Base-by-base conservation (phyloP, 1,140 invertebrate genomes). In the Drosophila willistoni region DNA sequence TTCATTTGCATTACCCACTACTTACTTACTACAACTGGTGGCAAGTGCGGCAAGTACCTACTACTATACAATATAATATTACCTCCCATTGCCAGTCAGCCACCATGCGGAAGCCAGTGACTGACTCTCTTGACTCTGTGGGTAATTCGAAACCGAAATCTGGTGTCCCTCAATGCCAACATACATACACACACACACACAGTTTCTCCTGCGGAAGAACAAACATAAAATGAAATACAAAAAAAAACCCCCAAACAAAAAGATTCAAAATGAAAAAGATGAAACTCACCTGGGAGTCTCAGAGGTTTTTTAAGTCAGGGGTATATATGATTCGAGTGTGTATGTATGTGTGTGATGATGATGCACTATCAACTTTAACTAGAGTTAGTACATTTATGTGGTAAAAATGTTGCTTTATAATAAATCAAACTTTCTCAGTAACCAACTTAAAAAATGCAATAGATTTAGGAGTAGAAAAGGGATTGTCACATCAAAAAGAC, bases 131-230 rank as follows among this genome's bases (percentile, higher is more conserved):
- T 36, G 9, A 1, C 55, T 36, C 55, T 36, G 33, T 59, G 56
- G 56, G 56, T 59, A 59, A 59, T 36, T 59, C 14, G 34, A 59
- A 34, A 34, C 55, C n/a, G n/a, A 57, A 57, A 59, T 19, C 14
- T 59, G 56, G 56, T 54, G 14, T 17, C 56, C 17, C 56, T 59
- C 56, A 59, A 59, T 59, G 56, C 33, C 34, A 36, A 36, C 9
- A 36, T 7, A 34, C 34, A 34, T 7, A 19, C 7, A 34, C 33
- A 34, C 33, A 13, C 12, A 39, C 56, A 59, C 56, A 59, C 56
- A 57, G 14, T 44, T 47, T 61, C 51, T 34, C 22, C 64, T 57
- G 71, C 64, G 73, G 60, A 76, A 76, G 73, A 76, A 76, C 73
- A 76, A 69, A 19, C 33, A 22, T 47, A 34, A 57, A 22, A 14